These are phyloP conservation scores for Microplitis mediator DNA, from an alignment of 1,140 invertebrate species.

Conservation along the genomic window DNA sequence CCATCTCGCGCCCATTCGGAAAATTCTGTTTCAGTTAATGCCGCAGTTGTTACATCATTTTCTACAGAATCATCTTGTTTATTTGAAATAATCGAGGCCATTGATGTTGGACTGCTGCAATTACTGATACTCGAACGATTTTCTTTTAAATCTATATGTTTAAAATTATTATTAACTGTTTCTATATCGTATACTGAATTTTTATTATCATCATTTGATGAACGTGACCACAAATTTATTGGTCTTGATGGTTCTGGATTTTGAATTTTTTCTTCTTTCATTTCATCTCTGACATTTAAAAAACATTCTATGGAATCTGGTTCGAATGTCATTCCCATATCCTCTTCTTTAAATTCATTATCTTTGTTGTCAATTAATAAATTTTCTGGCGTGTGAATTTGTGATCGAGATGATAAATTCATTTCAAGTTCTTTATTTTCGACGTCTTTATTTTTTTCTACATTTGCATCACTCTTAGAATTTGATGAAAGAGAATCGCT, in stretches of 20 bases:
- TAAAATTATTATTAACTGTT: constrained; percentile 48
- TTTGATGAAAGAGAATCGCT: constrained; percentile 69
- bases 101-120: constrained; percentile 60
- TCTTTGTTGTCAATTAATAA: constrained; percentile 52
- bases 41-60: constrained; percentile 70
- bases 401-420: constrained; percentile 48
- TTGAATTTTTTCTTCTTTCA: neutral
- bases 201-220: constrained; percentile 1
- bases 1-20: constrained; percentile 85
- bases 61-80: constrained; percentile 61
- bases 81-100: constrained; percentile 50
- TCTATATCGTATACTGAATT: constrained; percentile 38
- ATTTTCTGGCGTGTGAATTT: constrained; percentile 53
- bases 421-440: constrained; percentile 28
- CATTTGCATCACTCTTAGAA: constrained; percentile 40
- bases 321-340: constrained; percentile 46
- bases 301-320: constrained; percentile 57
- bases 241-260: neutral
- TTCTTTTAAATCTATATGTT: constrained; percentile 50
- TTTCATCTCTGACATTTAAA: constrained; percentile 11
- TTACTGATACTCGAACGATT: constrained; percentile 47
- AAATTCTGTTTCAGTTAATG: constrained; percentile 80
- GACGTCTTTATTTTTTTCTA: constrained; percentile 31
- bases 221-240: constrained; percentile 12
- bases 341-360: constrained; percentile 47